Percentiles rank a stretch among this genome's conserved stretches.
These are phyloP conservation scores for Aplocera efformata DNA, from an alignment of 2,888 invertebrate species.

Conservation along the genomic window DNA sequence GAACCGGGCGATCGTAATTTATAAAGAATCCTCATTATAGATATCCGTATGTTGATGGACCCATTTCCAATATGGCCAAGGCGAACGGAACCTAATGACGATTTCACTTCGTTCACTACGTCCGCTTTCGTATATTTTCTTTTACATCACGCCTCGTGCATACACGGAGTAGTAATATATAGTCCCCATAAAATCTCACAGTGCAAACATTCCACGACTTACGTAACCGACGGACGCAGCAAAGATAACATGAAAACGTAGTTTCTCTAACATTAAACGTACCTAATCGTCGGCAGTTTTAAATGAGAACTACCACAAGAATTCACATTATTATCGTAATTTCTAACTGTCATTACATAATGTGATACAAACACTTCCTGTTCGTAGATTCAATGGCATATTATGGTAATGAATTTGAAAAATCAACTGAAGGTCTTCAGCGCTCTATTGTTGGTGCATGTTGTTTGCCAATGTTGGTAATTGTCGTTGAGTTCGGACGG, in stretches of 20 bases:
- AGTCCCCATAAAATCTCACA: constrained; percentile 25
- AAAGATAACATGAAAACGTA: constrained; percentile 24
- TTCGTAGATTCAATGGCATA: constrained; percentile 38
- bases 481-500: constrained; percentile 33
- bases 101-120: constrained; percentile 27
- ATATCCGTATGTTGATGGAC: constrained; percentile 8
- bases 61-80: constrained; percentile 17
- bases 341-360: constrained; percentile 26
- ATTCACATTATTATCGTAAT: constrained; percentile 9
- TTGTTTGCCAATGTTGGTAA: constrained; percentile 34
- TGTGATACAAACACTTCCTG: constrained; percentile 35
- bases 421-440: constrained; percentile 38
- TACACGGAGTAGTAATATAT: constrained; percentile 10
- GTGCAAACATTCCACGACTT: constrained; percentile 24
- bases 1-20: neutral
- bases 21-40: constrained; percentile 6
- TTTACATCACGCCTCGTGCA: constrained; percentile 22
- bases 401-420: constrained; percentile 44
- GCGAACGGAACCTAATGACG: constrained; percentile 29
- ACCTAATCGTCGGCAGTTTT: constrained; percentile 10
- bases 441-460: constrained; percentile 32
- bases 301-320: constrained; percentile 7
- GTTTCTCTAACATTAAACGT: constrained; percentile 12
- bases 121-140: constrained; percentile 32
- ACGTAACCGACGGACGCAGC: constrained; percentile 27